These are phyloP conservation scores for Chiropotes sagulatus DNA, from an alignment of 2,797 vertebrate species.

Conservation along the genomic window DNA sequence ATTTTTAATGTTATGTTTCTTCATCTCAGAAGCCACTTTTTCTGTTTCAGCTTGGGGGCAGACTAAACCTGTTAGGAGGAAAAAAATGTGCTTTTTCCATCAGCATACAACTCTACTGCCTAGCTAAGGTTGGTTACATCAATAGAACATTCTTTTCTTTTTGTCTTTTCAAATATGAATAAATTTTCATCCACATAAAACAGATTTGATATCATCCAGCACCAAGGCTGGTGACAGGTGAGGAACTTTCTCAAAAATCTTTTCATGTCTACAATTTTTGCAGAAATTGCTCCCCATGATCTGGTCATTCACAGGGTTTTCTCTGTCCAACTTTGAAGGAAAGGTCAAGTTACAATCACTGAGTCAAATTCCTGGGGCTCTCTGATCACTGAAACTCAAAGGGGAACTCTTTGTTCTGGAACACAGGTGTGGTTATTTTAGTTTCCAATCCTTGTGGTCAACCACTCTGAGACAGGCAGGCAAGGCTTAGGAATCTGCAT, in stretches of 20 bases:
- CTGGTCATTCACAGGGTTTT: conserved; percentile 29
- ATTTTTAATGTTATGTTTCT: neutral
- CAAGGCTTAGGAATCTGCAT: neutral
- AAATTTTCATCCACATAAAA: neutral
- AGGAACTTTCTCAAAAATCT: conserved; percentile 29
- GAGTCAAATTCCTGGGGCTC: conserved; percentile 17
- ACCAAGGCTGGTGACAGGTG: neutral
- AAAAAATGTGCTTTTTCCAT: neutral
- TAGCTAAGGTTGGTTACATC: neutral
- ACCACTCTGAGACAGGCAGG: neutral
- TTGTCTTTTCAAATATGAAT: neutral
- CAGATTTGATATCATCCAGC: neutral
- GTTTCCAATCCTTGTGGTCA: neutral
- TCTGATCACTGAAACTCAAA: neutral
- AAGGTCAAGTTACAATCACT: neutral
- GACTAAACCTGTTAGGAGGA: neutral
- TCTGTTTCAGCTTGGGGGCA: neutral
- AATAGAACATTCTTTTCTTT: neutral
- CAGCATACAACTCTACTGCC: neutral
- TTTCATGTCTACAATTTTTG: conserved; percentile 18
- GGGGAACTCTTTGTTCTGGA: neutral
- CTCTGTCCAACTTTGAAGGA: neutral
- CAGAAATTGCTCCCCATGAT: neutral
- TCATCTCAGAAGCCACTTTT: neutral
- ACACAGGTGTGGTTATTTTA: neutral